These are phyloP conservation scores for Lasioglossum morio DNA, from an alignment of 2,888 invertebrate genomes.

Conservation along the genomic window DNA sequence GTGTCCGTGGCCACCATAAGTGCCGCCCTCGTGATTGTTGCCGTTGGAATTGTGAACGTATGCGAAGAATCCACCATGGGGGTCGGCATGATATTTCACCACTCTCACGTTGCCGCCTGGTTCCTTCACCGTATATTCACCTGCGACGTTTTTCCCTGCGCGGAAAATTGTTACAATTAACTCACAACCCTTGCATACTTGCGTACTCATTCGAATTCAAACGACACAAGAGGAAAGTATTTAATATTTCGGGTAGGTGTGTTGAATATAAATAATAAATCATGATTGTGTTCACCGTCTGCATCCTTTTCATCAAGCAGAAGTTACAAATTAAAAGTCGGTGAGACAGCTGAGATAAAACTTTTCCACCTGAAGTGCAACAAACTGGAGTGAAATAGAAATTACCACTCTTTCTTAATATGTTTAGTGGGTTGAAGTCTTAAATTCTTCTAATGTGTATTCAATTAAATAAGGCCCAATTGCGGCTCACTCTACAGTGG, in stretches of 20 bases:
- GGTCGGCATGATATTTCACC: conserved; percentile 82
- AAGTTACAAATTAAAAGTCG: neutral
- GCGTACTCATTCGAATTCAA: neutral
- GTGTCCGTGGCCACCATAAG: conserved; percentile 76
- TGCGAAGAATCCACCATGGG: conserved; percentile 83
- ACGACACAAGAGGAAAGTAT: neutral
- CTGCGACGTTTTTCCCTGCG: conserved; percentile 80
- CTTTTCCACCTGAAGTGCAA: too few relatives aligned
- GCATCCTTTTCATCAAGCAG: neutral
- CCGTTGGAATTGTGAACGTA: conserved; percentile 82
- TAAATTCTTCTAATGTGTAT: too few relatives aligned
- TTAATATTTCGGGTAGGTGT: neutral
- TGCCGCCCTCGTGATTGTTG: conserved; percentile 81
- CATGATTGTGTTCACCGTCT: neutral
- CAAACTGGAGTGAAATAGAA: too few relatives aligned
- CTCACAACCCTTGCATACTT: neutral
- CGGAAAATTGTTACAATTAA: neutral
- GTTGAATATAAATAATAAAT: neutral
- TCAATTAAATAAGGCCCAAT: too few relatives aligned
- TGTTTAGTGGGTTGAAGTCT: too few relatives aligned
- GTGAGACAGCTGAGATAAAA: neutral
- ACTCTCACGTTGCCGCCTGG: conserved; percentile 82
- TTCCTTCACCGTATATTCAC: conserved; percentile 83
- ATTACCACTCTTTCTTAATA: too few relatives aligned
- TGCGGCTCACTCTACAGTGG: too few relatives aligned